Base-by-base conservation (phyloP, 2,888 invertebrate genomes). In the Lasioglossum zephyrum region DNA sequence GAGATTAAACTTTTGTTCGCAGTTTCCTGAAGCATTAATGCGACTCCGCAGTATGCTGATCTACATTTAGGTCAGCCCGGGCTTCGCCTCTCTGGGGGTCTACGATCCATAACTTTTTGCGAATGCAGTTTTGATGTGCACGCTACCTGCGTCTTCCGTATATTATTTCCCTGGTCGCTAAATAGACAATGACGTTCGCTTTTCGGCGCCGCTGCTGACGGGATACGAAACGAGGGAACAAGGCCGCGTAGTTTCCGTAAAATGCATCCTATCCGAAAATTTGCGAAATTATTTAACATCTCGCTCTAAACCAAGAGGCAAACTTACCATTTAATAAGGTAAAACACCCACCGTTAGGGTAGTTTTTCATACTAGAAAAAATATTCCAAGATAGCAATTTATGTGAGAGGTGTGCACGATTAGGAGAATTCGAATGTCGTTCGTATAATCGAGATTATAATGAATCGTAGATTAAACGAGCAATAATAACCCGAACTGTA, bases 41-140 rank as follows among this genome's bases (percentile, higher is more conserved):
- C 26, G 70, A 41, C 69, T 41, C 66, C 18, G 77, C 77, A 53
- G 70, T 41, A 26, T 18, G 53, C 70, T 31, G 77, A 77, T 70
- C 47, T 53, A 41, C 49, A 53, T 53, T 47, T 26, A 41, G 77
- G 77, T 57, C 77, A 70, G 77, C 18, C 66, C 49, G 49, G 39
- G 70, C 39, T 53, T 39, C 26, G 36, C 5, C 31, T 22, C 11
- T 31, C 26, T 26, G 60, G 49, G 49, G 44, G 11, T 47, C 47
- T 36, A 66, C 63, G 66, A 47, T 47, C 47, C 44, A 22, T 77
- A 47, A 31, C 26, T 13, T 70, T 70, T 53, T 73, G 63, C 36
- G 73, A 63, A 84, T 79, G 79, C 78, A 77, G 66, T 77, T 81
- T 73, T 70, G 63, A 57, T 73, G 75, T 77, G n/a, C n/a, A 31